Percentiles rank a stretch among this genome's conserved stretches.
These are phyloP conservation scores for Drosophila yooni DNA, from an alignment of 2,888 invertebrate genomes.

Conservation along the genomic window DNA sequence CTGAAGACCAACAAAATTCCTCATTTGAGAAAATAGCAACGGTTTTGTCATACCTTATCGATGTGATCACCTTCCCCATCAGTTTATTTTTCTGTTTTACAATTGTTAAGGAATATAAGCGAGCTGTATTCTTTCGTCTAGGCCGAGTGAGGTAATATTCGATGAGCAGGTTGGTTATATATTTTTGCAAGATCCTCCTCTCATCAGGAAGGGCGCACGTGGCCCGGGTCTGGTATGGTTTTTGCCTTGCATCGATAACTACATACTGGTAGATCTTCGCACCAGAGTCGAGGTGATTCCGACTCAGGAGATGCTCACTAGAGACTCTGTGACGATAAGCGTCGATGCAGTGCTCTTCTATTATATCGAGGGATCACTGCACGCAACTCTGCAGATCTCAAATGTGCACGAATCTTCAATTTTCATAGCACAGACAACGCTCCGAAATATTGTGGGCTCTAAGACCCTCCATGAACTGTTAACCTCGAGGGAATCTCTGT, in stretches of 20 bases:
- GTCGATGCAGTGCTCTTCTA: slow-evolving; percentile 95
- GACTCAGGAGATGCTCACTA: slow-evolving; percentile 90
- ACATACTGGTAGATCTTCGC: slow-evolving; percentile 87
- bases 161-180: fast-evolving
- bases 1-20: slow-evolving; percentile 39
- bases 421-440: slow-evolving; percentile 91
- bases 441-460: slow-evolving; percentile 96
- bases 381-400: slow-evolving; percentile 89
- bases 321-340: slow-evolving; percentile 95
- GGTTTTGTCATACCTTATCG: slow-evolving; percentile 30
- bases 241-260: slow-evolving; percentile 87
- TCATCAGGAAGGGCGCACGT: slow-evolving; percentile 83
- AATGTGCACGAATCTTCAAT: slow-evolving; percentile 88
- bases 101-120: slow-evolving; percentile 86
- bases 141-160: slow-evolving; percentile 83
- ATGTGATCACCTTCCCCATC: slow-evolving; percentile 73
- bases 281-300: slow-evolving; percentile 87
- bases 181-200: no score
- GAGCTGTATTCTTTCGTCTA: slow-evolving; percentile 88
- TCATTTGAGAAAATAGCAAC: slow-evolving; percentile 33
- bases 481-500: slow-evolving; percentile 95
- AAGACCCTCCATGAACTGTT: slow-evolving; percentile 94
- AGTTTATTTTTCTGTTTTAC: slow-evolving; percentile 71
- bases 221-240: slow-evolving; percentile 87
- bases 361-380: slow-evolving; percentile 90